These are phyloP conservation scores for Pelusios castaneus DNA, from an alignment of 2,113 vertebrate species.

Conservation along the genomic window DNA sequence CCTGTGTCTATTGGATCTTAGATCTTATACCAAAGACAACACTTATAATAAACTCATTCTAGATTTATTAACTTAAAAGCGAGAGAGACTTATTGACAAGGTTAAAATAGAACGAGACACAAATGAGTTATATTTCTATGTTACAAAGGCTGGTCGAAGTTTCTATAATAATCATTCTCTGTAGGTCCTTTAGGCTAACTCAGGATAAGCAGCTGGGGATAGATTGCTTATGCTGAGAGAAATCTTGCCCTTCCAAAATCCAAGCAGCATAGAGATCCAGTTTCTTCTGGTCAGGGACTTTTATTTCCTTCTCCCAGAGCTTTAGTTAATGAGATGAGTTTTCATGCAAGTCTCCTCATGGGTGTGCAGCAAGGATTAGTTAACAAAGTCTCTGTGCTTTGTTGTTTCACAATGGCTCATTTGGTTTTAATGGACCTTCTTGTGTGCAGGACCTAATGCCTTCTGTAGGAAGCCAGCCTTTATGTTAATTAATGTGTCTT, in stretches of 20 bases:
- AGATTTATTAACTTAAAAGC: neutral
- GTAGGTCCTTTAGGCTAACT: neutral
- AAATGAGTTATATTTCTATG: no score
- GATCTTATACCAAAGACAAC: neutral
- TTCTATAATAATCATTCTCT: neutral
- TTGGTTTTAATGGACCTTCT: neutral
- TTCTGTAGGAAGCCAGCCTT: neutral
- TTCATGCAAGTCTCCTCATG: neutral
- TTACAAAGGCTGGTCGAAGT: neutral
- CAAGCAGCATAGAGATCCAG: neutral
- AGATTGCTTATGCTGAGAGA: neutral
- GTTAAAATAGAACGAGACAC: neutral
- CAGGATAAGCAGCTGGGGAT: neutral
- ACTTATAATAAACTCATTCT: neutral
- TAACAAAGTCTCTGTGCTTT: neutral
- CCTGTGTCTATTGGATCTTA: neutral
- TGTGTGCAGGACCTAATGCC: neutral
- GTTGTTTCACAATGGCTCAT: neutral
- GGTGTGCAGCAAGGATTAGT: neutral
- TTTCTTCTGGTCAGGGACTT: neutral
- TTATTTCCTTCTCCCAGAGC: neutral
- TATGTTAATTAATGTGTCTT: neutral
- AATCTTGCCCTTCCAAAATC: neutral
- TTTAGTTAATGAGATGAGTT: neutral
- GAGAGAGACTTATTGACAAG: no score